A percentile compares a stretch with the other conserved stretches of the same genome.
These are phyloP conservation scores for Volucella inanis DNA, from an alignment of 2,888 invertebrate species.

Conservation along the genomic window DNA sequence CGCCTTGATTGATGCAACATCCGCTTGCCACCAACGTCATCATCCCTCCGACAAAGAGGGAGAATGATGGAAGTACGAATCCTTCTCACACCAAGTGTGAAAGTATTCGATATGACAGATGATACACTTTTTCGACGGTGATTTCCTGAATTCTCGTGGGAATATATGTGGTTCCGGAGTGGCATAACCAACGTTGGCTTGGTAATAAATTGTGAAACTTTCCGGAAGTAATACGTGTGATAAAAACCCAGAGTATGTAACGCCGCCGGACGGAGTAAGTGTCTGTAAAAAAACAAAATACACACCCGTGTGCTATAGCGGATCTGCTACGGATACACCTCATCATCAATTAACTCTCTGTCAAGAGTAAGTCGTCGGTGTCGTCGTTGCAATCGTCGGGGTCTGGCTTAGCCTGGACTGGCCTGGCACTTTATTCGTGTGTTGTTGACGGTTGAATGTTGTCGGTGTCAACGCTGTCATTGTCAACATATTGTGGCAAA, in stretches of 20 bases:
- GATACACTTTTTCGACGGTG: slow-evolving; percentile 46
- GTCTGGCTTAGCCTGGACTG: too few species aligned
- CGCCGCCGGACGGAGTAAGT: slow-evolving; percentile 13
- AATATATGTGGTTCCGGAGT: slow-evolving; percentile 30
- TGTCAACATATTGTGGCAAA: slow-evolving; percentile 54
- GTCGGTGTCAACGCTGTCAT: too few species aligned
- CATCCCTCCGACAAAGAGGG: not conserved
- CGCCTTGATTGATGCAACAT: slow-evolving; percentile 64
- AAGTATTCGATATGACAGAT: slow-evolving; percentile 32
- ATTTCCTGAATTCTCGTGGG: slow-evolving; percentile 62
- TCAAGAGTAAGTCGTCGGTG: slow-evolving; percentile 8
- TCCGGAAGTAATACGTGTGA: slow-evolving; percentile 68
- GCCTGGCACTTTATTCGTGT: too few species aligned
- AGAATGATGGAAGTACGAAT: too few species aligned
- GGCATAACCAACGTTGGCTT: not conserved
- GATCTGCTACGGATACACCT: not conserved
- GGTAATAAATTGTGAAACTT: slow-evolving; percentile 67
- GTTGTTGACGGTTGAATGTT: not conserved
- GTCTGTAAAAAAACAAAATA: slow-evolving; percentile 17
- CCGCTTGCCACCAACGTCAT: not conserved
- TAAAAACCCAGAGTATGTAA: slow-evolving; percentile 63
- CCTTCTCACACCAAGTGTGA: not conserved
- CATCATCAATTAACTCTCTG: slow-evolving; percentile 62
- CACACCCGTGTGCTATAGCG: not conserved
- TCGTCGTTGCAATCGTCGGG: slow-evolving; percentile 14